A percentile compares a stretch with the other conserved stretches of the same genome.
phyloP scores from a whole-genome alignment of 1,140 invertebrate genomes.

The Polypedilum pembai region DNA sequence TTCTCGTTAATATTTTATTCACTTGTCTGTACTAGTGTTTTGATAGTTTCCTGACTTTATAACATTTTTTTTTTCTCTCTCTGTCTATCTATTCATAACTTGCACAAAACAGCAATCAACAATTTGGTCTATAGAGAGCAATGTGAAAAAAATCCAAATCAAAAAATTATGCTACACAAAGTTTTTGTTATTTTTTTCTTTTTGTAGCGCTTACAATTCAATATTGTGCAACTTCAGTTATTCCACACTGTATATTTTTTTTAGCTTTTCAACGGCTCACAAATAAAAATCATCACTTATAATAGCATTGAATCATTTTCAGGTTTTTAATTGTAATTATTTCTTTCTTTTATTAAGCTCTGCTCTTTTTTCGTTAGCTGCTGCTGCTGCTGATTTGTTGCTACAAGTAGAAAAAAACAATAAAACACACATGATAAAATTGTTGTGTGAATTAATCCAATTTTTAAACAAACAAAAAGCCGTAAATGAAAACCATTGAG shows the following conservation, averaged over 20 bases:
- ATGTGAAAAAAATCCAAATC: not conserved
- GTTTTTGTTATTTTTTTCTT: not conserved
- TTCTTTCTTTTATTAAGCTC: not conserved
- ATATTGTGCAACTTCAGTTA: slow-evolving; percentile 21
- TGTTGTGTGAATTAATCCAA: not conserved
- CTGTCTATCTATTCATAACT: not conserved
- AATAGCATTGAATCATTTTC: slow-evolving; percentile 20
- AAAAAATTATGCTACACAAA: not conserved
- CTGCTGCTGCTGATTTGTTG: not conserved
- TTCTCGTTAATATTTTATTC: slow-evolving; percentile 3
- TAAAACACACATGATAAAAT: not conserved
- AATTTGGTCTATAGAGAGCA: not conserved
- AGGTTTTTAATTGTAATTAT: slow-evolving; percentile 24
- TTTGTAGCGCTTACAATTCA: not conserved
- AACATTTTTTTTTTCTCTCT: not conserved
- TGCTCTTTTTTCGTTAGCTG: not conserved
- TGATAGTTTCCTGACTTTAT: slow-evolving; percentile 25
- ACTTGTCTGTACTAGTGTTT: not conserved
- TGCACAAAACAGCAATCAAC: not conserved
- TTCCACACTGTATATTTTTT: slow-evolving; percentile 3
- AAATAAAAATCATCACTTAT: slow-evolving; percentile 24
- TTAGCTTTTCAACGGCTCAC: slow-evolving; percentile 3
- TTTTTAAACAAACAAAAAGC: not conserved
- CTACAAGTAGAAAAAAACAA: not conserved
- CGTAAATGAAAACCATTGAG: no score